Percentiles rank a stretch among this genome's conserved stretches.
Conservation (phyloP, 2,113 vertebrate genomes). For the Melanerpes formicivorus region DNA sequence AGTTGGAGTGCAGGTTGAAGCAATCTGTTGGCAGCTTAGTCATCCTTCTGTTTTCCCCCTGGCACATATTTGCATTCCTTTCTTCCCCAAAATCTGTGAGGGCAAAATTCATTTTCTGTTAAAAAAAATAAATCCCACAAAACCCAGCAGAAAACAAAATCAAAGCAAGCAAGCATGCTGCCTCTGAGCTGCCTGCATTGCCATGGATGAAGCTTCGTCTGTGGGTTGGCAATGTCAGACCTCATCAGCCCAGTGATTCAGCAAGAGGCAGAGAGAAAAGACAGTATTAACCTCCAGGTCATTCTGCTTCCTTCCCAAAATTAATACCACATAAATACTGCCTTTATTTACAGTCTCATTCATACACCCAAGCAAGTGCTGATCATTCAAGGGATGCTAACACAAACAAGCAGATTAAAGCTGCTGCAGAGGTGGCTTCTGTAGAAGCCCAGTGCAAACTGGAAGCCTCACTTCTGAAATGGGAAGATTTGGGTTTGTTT, state of each 20-base stretch:
- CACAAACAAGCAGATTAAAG: not conserved
- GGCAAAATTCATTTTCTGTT: not conserved
- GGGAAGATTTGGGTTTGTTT: not conserved
- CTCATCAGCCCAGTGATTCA: not conserved
- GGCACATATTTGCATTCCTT: not conserved
- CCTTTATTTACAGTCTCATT: conserved; percentile 10
- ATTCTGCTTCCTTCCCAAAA: not conserved
- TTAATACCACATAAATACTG: not conserved
- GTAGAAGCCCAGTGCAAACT: not conserved
- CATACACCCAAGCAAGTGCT: not conserved
- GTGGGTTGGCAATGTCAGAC: not conserved
- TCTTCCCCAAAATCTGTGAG: not conserved
- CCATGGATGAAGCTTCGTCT: not conserved
- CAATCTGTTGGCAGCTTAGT: not conserved
- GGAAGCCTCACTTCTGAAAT: not conserved
- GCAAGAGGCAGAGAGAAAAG: not conserved
- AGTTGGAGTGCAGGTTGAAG: not conserved
- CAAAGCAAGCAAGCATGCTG: not conserved
- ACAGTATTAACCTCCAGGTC: not conserved
- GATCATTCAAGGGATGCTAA: not conserved
- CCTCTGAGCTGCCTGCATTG: not conserved
- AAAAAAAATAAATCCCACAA: not conserved
- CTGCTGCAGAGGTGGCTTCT: not conserved
- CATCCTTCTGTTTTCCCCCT: not conserved
- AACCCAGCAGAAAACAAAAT: not conserved